Evolutionary conservation across 2,113 vertebrate genomes (phyloP).

Genomic region (Macaca nemestrina): DNA sequence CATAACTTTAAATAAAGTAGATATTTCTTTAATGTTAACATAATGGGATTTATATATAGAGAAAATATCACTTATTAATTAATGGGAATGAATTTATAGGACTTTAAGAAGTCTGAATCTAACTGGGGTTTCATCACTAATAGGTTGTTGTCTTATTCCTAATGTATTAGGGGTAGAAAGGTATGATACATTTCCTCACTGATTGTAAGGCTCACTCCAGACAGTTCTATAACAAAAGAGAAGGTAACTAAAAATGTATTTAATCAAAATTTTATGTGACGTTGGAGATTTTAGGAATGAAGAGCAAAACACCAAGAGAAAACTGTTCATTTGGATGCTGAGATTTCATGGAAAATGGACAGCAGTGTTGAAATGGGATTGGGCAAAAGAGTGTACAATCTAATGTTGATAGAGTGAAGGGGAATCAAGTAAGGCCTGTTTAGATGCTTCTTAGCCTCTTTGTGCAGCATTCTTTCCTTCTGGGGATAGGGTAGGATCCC

Average conservation of each 20-base stretch:
- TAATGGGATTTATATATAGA: neutral
- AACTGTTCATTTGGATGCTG: neutral
- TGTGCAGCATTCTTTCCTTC: neutral
- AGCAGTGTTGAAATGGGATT: neutral
- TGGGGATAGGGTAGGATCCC: neutral
- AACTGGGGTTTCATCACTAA: neutral
- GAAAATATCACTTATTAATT: neutral
- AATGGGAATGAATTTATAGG: neutral
- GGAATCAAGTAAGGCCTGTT: neutral
- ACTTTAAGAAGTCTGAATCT: neutral
- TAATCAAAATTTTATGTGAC: neutral
- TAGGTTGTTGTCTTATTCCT: neutral
- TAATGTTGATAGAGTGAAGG: neutral
- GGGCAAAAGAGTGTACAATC: neutral
- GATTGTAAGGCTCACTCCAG: neutral
- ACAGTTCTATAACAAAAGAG: neutral
- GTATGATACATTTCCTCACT: neutral
- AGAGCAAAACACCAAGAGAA: neutral
- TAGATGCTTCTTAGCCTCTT: neutral
- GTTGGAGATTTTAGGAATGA: neutral
- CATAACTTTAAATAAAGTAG: neutral
- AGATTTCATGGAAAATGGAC: neutral
- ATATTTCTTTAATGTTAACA: neutral
- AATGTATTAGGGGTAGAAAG: neutral
- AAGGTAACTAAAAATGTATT: neutral